phyloP scores from a whole-genome alignment of 2,797 vertebrate species.

The Gouania willdenowi region DNA sequence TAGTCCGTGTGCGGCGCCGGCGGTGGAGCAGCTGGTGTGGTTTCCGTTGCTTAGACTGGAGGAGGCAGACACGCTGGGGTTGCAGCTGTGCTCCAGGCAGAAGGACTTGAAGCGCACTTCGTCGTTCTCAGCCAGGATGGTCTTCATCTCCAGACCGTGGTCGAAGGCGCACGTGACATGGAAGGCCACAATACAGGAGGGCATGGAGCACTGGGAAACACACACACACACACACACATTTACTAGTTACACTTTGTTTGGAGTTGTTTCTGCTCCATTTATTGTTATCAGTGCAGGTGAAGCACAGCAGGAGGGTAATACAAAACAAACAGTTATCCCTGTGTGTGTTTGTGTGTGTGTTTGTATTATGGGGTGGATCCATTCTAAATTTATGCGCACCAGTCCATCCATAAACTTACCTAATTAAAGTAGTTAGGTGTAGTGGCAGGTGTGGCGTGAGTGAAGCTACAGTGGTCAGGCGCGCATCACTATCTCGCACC shows the following conservation, averaged over 20 bases:
- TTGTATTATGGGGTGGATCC: too few species aligned
- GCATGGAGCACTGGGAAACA: constrained; percentile 87
- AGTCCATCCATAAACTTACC: too few species aligned
- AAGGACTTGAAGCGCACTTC: constrained; percentile 98
- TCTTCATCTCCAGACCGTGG: constrained; percentile 92
- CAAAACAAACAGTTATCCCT: constrained; percentile 41
- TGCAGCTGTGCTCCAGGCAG: constrained; percentile 90
- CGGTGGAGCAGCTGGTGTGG: constrained; percentile 1
- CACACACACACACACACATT: background rate
- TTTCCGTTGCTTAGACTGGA: constrained; percentile 25
- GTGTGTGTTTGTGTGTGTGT: constrained; percentile 13
- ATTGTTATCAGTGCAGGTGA: constrained; percentile 19
- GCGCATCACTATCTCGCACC: too few species aligned
- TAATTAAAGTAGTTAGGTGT: too few species aligned
- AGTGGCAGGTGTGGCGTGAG: too few species aligned
- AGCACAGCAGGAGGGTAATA: constrained; percentile 45
- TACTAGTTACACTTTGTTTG: constrained; percentile 11
- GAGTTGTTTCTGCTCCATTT: constrained; percentile 36
- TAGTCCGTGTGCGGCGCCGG: constrained; percentile 12
- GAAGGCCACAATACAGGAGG: constrained; percentile 92
- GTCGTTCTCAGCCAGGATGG: constrained; percentile 92
- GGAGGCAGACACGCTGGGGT: constrained; percentile 6
- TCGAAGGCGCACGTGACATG: constrained; percentile 98
- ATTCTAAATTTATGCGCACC: too few species aligned
- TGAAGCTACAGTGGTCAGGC: too few species aligned